A percentile compares a stretch with the other conserved stretches of the same genome.
phyloP scores from a whole-genome alignment of 1,140 invertebrate genomes.

The Caenorhabditis tropicalis region DNA sequence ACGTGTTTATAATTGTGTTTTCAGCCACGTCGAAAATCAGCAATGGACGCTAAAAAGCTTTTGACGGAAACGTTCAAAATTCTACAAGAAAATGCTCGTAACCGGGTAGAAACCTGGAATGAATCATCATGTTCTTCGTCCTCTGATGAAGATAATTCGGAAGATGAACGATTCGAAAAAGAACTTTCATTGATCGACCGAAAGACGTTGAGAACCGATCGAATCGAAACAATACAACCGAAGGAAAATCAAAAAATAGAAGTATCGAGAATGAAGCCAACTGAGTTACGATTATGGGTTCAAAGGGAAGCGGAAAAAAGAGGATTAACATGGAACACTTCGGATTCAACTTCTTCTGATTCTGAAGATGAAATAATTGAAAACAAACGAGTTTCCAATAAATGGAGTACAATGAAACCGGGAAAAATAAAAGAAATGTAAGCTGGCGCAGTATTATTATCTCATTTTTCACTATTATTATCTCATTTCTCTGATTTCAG shows the following conservation, averaged over 20 bases:
- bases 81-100: background rate
- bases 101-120: background rate
- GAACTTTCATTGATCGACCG: background rate
- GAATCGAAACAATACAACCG: too few relatives aligned
- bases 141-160: background rate
- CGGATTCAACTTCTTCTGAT: background rate
- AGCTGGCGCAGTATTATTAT: background rate
- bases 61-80: constrained; percentile 4
- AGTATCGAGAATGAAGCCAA: background rate
- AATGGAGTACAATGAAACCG: background rate
- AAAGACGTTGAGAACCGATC: background rate
- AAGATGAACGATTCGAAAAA: background rate
- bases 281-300: background rate
- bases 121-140: background rate
- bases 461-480: background rate
- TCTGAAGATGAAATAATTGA: background rate
- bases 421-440: background rate
- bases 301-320: background rate
- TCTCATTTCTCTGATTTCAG: background rate
- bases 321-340: background rate
- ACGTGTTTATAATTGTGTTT: background rate
- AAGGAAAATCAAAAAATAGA: background rate
- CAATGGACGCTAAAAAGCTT: background rate
- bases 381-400: background rate
- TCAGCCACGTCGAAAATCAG: background rate